These are phyloP conservation scores for Scolopax rusticola DNA, from an alignment of 2,797 vertebrate genomes.

Conservation along the genomic window DNA sequence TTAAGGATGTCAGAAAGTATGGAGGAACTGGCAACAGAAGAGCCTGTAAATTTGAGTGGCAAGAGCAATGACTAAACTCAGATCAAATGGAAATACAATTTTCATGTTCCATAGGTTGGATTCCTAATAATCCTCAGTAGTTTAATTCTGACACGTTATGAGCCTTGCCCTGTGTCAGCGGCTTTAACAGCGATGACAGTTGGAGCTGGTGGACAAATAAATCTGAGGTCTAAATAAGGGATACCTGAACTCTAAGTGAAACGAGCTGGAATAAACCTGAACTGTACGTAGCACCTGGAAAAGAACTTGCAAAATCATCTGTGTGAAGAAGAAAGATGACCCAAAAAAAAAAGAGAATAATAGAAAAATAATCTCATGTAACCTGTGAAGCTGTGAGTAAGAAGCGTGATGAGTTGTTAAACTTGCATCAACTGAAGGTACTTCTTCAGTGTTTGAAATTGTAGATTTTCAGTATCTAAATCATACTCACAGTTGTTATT, in stretches of 20 bases:
- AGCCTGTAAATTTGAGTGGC: constrained; percentile 8
- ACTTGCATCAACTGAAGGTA: neutral
- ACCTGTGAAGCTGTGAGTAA: neutral
- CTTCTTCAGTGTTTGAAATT: neutral
- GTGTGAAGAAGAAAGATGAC: neutral
- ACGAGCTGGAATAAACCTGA: neutral
- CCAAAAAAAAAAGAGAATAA: neutral
- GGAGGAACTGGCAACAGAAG: neutral
- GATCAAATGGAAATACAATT: constrained; percentile 19
- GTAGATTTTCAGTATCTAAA: constrained; percentile 11
- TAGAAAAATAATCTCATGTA: neutral
- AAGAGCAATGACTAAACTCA: constrained; percentile 26
- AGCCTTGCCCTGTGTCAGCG: neutral
- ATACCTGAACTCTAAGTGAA: neutral
- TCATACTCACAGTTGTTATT: neutral
- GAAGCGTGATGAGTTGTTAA: constrained; percentile 14
- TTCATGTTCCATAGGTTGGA: neutral
- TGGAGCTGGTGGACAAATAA: constrained; percentile 5
- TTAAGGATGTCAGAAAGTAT: neutral
- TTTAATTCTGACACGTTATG: neutral
- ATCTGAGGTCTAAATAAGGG: neutral
- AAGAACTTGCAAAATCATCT: neutral
- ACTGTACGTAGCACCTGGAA: neutral
- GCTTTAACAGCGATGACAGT: neutral
- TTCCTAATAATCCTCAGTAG: constrained; percentile 1